A percentile compares a stretch with the other conserved stretches of the same genome.
phyloP scores from a whole-genome alignment of 23 tunicate species.

The Styela clava region DNA sequence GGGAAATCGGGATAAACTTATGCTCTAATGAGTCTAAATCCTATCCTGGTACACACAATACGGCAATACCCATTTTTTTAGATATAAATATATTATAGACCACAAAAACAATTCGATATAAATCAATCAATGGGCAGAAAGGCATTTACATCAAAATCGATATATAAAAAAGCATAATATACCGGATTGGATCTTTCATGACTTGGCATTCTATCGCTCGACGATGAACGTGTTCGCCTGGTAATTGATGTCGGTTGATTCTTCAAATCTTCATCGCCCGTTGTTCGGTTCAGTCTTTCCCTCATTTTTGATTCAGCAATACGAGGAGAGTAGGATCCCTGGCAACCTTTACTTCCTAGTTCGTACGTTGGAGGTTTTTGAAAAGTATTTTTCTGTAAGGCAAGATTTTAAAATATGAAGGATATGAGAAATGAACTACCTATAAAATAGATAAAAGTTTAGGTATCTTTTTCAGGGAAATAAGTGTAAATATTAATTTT shows the following conservation, averaged over 20 bases:
- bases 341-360: slow-evolving; percentile 18
- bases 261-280: neutral
- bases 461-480: too few species aligned
- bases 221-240: neutral
- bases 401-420: neutral
- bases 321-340: slow-evolving; percentile 22
- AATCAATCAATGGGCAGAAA: too few species aligned
- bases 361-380: slow-evolving; percentile 19
- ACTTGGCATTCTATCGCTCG: neutral
- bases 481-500: too few species aligned
- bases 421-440: neutral
- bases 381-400: slow-evolving; percentile 6
- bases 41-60: too few species aligned
- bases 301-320: slow-evolving; percentile 22
- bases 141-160: too few species aligned
- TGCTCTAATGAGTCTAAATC: too few species aligned
- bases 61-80: too few species aligned
- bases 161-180: too few species aligned
- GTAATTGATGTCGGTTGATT: neutral
- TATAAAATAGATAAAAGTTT: too few species aligned
- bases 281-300: slow-evolving; percentile 19
- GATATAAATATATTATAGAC: too few species aligned
- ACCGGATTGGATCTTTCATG: neutral
- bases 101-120: too few species aligned
- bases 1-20: too few species aligned